A percentile compares a stretch with the other conserved stretches of the same genome.
Conservation (phyloP, 2,113 vertebrate species). For the Mesoclemmys tuberculata region DNA sequence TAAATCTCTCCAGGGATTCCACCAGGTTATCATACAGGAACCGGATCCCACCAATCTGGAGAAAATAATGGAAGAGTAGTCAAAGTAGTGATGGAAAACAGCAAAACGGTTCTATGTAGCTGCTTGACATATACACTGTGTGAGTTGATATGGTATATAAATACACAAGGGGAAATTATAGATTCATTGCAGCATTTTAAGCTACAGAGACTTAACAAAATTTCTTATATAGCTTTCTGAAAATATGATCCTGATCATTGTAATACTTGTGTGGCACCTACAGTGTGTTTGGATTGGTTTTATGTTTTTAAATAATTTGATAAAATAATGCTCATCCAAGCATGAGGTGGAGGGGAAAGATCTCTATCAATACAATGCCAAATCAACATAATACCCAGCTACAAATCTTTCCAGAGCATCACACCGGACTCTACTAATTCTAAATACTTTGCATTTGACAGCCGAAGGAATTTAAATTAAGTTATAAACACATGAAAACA, state of each 20-base stretch:
- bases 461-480: neutral
- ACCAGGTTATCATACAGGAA: constrained; percentile 98
- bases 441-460: neutral
- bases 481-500: neutral
- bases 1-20: constrained; percentile 95
- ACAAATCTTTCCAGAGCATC: neutral
- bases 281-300: neutral
- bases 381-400: neutral
- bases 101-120: neutral
- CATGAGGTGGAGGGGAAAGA: neutral
- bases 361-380: neutral
- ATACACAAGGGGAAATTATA: neutral
- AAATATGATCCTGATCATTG: neutral
- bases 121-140: neutral
- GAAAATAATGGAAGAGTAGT: constrained; percentile 34
- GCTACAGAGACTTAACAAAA: neutral
- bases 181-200: neutral
- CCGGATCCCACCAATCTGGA: constrained; percentile 94
- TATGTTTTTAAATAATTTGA: neutral
- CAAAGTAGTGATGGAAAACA: neutral
- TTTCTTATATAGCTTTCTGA: neutral
- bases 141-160: neutral
- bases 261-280: neutral
- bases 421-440: neutral
- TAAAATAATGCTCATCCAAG: neutral